Evolutionary conservation across 35 echinoderm and acorn worm genomes (phyloP), one percentile per base, ranked within the genome.

Genomic region (Ptychodera flava): DNA sequence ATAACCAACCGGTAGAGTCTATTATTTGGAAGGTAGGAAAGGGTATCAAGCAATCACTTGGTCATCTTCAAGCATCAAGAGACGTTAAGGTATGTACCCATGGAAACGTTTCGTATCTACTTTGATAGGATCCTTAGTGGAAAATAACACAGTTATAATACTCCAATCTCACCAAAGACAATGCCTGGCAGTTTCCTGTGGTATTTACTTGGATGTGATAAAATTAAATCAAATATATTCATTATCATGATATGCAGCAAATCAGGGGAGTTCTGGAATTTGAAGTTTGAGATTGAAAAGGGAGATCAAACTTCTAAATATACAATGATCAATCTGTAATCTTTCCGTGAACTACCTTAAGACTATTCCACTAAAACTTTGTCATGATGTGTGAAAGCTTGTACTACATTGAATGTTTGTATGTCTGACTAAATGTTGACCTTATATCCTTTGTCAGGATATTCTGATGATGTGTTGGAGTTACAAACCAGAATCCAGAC

Each of bases 381-480:
- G n/a, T n/a, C n/a, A n/a, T n/a, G n/a, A n/a, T n/a, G n/a, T n/a
- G n/a, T n/a, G n/a, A n/a, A n/a, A n/a, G n/a, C n/a, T n/a, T n/a
- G n/a, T n/a, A n/a, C n/a, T n/a, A n/a, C n/a, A n/a, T n/a, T n/a
- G n/a, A n/a, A n/a, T n/a, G n/a, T n/a, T n/a, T n/a, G n/a, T n/a
- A n/a, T n/a, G n/a, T n/a, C n/a, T n/a, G n/a, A n/a, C n/a, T n/a
- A n/a, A n/a, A n/a, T n/a, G n/a, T n/a, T n/a, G n/a, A n/a, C n/a
- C n/a, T n/a, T n/a, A n/a, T n/a, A n/a, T n/a, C n/a, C n/a, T n/a
- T n/a, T n/a, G n/a, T n/a, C 78, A 97, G 95, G 95, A 97, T 36
- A 93, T 97, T 80, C 87, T 97, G 33, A 97, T 97, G 95, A 88
- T 97, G 95, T 97, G 95, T 52, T 97, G 95, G 95, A 35, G 84